These are phyloP conservation scores for Tor tambroides DNA, from an alignment of 2,113 vertebrate genomes.

Conservation along the genomic window DNA sequence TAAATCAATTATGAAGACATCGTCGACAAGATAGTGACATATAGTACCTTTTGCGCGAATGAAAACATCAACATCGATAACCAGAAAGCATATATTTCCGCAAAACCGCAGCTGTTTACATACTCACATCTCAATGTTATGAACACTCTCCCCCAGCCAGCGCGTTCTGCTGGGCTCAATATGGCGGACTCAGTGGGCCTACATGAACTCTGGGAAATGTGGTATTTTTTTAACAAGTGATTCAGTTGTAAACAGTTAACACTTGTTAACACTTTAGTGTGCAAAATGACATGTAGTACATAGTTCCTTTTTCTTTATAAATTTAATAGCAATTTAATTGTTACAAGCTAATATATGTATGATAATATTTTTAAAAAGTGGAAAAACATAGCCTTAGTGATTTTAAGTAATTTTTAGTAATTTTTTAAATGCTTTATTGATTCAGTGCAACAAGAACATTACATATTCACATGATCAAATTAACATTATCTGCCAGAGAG, in stretches of 20 bases:
- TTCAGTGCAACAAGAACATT: too few species aligned
- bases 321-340: too few species aligned
- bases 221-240: constrained; percentile 33
- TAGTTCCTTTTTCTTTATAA: too few species aligned
- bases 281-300: neutral
- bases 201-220: constrained; percentile 81
- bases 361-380: too few species aligned
- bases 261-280: neutral
- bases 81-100: neutral
- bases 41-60: neutral
- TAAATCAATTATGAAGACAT: neutral
- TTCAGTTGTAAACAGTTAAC: neutral
- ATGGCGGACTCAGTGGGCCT: constrained; percentile 81
- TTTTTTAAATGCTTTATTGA: too few species aligned
- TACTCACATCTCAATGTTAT: constrained; percentile 64
- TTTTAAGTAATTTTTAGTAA: too few species aligned
- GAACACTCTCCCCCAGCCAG: constrained; percentile 46
- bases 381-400: too few species aligned
- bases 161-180: constrained; percentile 70
- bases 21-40: neutral
- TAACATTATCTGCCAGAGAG: too few species aligned
- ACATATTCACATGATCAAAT: too few species aligned
- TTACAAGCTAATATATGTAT: too few species aligned
- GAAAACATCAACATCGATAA: neutral
- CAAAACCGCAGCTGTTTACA: constrained; percentile 40